Percentiles rank a stretch among this genome's conserved stretches.
These are phyloP conservation scores for Aporophyla nigra DNA, from an alignment of 2,888 invertebrate genomes.

Conservation along the genomic window DNA sequence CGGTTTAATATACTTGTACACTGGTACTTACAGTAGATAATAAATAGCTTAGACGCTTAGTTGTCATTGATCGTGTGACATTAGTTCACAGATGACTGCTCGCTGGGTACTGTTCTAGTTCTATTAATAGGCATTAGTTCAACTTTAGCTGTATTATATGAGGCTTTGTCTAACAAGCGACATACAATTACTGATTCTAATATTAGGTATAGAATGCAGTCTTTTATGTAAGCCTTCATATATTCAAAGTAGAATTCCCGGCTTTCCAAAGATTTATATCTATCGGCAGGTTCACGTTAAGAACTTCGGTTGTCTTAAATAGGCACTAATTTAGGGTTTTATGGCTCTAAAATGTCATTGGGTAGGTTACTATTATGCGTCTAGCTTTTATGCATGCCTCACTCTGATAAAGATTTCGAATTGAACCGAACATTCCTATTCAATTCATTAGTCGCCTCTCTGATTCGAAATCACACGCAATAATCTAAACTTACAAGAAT, in stretches of 20 bases:
- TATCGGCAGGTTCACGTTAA: background rate
- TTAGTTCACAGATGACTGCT: conserved; percentile 42
- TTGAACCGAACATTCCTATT: background rate
- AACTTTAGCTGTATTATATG: conserved; percentile 3
- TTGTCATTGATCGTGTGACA: conserved; percentile 37
- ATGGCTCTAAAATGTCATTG: background rate
- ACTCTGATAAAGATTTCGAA: background rate
- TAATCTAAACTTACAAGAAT: background rate
- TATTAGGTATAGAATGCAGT: background rate
- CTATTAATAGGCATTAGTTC: conserved; percentile 31
- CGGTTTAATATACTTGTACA: background rate
- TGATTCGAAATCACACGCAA: background rate
- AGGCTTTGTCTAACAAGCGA: background rate
- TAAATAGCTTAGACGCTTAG: conserved; percentile 15
- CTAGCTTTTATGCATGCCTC: background rate
- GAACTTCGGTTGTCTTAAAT: background rate
- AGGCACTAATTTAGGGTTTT: too few relatives aligned
- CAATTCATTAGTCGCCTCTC: background rate
- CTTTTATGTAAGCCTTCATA: too few relatives aligned
- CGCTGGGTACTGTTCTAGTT: background rate
- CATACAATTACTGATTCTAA: background rate
- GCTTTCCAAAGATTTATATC: background rate
- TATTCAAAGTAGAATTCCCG: too few relatives aligned
- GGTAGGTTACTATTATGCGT: background rate
- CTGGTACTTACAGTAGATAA: background rate